A percentile compares a stretch with the other conserved stretches of the same genome.
Conservation (phyloP, 2,888 invertebrate species). For the Priocnemis perturbator region DNA sequence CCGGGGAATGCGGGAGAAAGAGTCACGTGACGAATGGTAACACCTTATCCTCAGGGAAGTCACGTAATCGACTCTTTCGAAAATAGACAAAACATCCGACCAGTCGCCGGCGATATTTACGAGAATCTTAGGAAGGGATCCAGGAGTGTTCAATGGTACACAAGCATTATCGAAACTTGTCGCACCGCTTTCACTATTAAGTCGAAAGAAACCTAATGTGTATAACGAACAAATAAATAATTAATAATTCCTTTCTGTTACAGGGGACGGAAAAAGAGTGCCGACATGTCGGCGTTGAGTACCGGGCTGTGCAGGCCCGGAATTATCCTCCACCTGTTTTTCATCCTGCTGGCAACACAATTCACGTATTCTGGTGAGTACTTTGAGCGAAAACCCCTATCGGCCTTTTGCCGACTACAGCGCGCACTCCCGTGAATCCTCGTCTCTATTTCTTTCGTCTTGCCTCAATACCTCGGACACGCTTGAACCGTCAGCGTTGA, state of each 20-base stretch:
- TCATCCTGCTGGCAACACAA: constrained; percentile 63
- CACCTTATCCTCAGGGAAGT: too few relatives aligned
- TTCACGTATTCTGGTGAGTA: constrained; percentile 69
- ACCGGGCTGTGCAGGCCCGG: constrained; percentile 76
- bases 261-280: constrained; percentile 67
- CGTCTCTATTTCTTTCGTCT: constrained; percentile 32
- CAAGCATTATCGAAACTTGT: too few relatives aligned
- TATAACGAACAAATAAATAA: background rate
- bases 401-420: constrained; percentile 27
- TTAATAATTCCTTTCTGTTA: constrained; percentile 31
- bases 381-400: constrained; percentile 1
- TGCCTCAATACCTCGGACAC: constrained; percentile 34
- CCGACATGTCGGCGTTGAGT: constrained; percentile 79
- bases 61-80: too few relatives aligned
- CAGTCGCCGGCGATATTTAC: too few relatives aligned
- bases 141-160: too few relatives aligned
- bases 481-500: constrained; percentile 32
- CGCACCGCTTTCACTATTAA: too few relatives aligned
- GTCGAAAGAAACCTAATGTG: too few relatives aligned
- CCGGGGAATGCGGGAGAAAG: constrained; percentile 16
- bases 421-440: background rate
- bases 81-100: too few relatives aligned
- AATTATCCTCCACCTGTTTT: constrained; percentile 66
- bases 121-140: too few relatives aligned
- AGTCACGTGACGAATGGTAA: too few relatives aligned